These are phyloP conservation scores for Heliconius ethilla DNA, from an alignment of 2,888 invertebrate genomes.

Conservation along the genomic window DNA sequence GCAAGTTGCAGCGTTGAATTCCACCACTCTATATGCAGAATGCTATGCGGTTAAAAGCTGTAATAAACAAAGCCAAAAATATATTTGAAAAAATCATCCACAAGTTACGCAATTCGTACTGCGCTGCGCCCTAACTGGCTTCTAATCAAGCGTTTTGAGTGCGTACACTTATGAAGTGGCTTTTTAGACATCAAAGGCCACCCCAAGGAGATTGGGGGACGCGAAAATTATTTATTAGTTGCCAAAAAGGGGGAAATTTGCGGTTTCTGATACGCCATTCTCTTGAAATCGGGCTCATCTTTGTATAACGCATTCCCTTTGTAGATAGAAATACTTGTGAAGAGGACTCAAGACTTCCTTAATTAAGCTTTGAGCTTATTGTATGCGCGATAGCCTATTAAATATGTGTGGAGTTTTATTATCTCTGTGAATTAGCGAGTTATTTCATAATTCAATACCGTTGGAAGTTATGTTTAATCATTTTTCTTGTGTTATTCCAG, in stretches of 20 bases:
- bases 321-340: slow-evolving; percentile 47
- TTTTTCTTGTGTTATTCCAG: too few species aligned
- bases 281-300: slow-evolving; percentile 47
- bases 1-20: too few species aligned
- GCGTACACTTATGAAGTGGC: slow-evolving; percentile 69
- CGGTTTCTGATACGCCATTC: slow-evolving; percentile 49
- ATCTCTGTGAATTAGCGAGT: neutral
- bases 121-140: slow-evolving; percentile 59
- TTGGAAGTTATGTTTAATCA: too few species aligned
- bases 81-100: neutral
- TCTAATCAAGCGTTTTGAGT: slow-evolving; percentile 70
- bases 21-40: too few species aligned
- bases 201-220: slow-evolving; percentile 52
- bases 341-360: slow-evolving; percentile 53
- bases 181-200: slow-evolving; percentile 72
- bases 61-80: neutral
- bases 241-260: slow-evolving; percentile 56
- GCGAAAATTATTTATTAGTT: slow-evolving; percentile 69
- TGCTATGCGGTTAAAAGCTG: too few species aligned
- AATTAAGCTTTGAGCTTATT: slow-evolving; percentile 49
- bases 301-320: slow-evolving; percentile 50
- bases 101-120: slow-evolving; percentile 43
- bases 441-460: neutral
- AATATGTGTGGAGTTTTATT: slow-evolving; percentile 14
- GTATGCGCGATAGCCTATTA: slow-evolving; percentile 27